Base-by-base conservation (phyloP, 2,113 vertebrate species). In the Macquaria australasica region DNA sequence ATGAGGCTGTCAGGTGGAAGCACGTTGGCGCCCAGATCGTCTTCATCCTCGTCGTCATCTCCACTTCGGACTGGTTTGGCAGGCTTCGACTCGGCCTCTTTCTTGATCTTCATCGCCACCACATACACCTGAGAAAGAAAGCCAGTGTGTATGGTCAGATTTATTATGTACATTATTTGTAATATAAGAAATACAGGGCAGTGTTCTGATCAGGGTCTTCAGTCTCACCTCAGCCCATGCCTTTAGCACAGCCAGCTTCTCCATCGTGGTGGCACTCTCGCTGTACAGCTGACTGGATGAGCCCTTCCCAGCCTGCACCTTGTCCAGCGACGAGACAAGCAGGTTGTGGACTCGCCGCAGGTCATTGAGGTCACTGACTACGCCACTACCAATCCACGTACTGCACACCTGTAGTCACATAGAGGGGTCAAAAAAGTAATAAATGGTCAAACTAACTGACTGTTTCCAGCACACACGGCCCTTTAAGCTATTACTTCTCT, bases 261-360 rank as follows among this genome's bases (percentile, higher is more conserved):
- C 98, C 98, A 99, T 99, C 1, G 98, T 99, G 53, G 97, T 98
- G 0, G 98, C 98, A 0, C 98, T 99, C 93, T 99, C 98, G n/a
- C 97, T 96, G 88, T 99, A 99, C 37, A 99, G 95, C 87, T 98
- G 98, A 87, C 97, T 98, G 55, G 97, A 97, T 21, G 97, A 97
- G 67, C 97, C 97, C 85, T 97, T 99, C 84, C 98, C 98, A 28
- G 98, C 95, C 94, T 99, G 98, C 81, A 98, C 97, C 94, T 99
- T 99, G 94, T 99, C 98, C 96, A 99, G 93, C 25, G 98, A 99
- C 56, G 98, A 99, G 79, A 99, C 98, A 34, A 99, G 96, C 63
- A 99, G 96, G 89, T 97, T 98, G 96, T 99, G 98, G 85, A 99
- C 98, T 74, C 98, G 95, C 37, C 98, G 97, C 41, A 99, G 97